Percentiles rank a stretch among this genome's conserved stretches.
These are phyloP conservation scores for Phengaris arion DNA, from an alignment of 2,888 invertebrate species.

Conservation along the genomic window DNA sequence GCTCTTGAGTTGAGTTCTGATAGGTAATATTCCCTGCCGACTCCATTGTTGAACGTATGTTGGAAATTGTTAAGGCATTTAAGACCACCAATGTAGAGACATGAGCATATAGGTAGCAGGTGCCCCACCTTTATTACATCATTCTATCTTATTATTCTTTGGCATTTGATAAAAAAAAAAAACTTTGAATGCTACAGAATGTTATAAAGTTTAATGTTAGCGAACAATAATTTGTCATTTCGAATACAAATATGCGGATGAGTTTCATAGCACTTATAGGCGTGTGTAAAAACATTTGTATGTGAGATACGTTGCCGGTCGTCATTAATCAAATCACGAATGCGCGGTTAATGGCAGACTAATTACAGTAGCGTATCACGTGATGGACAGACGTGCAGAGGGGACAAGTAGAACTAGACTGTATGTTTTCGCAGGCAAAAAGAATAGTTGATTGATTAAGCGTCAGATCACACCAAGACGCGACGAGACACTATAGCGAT, in stretches of 20 bases:
- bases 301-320: conserved; percentile 34
- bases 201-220: not conserved
- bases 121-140: not conserved
- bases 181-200: not conserved
- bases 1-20: conserved; percentile 8
- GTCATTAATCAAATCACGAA: conserved; percentile 72
- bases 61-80: not conserved
- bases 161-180: no score
- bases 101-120: not conserved
- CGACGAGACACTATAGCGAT: no score
- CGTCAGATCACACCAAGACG: no score
- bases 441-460: no score
- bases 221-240: not conserved
- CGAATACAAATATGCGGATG: not conserved
- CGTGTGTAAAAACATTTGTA: conserved; percentile 50
- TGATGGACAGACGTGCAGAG: not conserved
- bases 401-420: not conserved
- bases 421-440: no score
- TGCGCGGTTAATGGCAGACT: conserved; percentile 72
- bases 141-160: not conserved
- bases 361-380: conserved; percentile 59
- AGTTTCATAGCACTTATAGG: conserved; percentile 47
- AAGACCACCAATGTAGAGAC: not conserved
- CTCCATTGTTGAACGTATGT: not conserved
- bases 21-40: not conserved